phyloP scores from a whole-genome alignment of 1,140 invertebrate genomes.

The Chionoecetes opilio region DNA sequence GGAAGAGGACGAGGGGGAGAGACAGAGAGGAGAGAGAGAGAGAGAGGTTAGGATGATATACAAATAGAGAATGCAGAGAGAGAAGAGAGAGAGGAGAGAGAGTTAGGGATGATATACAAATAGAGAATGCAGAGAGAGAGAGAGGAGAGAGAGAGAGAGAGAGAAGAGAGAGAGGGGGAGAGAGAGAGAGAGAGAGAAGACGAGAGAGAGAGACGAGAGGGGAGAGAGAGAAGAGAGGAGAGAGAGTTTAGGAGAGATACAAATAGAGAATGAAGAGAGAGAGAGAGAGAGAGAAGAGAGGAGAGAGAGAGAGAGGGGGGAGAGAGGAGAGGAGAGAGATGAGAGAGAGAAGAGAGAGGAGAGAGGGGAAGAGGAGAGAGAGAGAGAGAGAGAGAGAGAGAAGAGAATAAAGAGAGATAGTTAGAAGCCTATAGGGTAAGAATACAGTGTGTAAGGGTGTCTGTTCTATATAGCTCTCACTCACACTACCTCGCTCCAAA shows the following conservation, averaged over 20 bases:
- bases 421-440: too few species aligned
- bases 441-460: too few species aligned
- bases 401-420: too few species aligned
- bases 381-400: too few species aligned
- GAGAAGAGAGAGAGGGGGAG: not conserved
- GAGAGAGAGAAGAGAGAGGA: not conserved
- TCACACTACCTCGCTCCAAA: too few species aligned
- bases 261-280: not conserved
- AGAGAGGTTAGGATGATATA: too few species aligned
- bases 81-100: not conserved
- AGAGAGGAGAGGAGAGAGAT: not conserved
- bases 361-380: not conserved
- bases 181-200: not conserved
- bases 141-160: not conserved
- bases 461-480: too few species aligned
- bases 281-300: not conserved
- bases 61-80: too few species aligned
- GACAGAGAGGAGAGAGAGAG: too few species aligned
- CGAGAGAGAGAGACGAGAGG: not conserved
- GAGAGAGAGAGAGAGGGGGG: not conserved
- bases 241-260: not conserved
- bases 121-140: not conserved
- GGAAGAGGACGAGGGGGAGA: not conserved
- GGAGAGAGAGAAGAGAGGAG: too few species aligned
- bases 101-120: too few species aligned